Conservation (phyloP, 1,140 invertebrate genomes). For the Trypoxylus dichotomus region DNA sequence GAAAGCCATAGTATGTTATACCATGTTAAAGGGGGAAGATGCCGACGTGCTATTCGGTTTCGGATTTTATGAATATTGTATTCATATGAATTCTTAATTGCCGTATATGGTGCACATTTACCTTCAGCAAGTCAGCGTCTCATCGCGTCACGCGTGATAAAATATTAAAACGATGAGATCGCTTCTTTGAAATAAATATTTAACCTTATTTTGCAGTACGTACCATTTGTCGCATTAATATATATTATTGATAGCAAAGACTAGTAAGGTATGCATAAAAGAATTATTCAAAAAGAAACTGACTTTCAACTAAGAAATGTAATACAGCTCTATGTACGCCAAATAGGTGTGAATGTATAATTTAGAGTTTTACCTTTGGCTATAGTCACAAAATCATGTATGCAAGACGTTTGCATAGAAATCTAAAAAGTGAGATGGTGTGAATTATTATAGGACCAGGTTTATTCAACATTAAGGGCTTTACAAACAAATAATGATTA, state of each 20-base stretch:
- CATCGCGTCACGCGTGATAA: neutral
- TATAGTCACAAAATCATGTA: no score
- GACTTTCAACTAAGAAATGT: no score
- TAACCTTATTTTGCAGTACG: neutral
- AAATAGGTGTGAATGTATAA: no score
- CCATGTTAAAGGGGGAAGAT: neutral
- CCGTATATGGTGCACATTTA: neutral
- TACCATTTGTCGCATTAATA: neutral
- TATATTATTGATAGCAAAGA: neutral
- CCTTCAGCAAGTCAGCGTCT: neutral
- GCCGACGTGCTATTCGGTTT: conserved; percentile 7
- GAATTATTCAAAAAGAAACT: neutral
- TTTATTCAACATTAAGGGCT: no score
- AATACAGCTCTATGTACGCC: no score
- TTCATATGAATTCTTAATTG: conserved; percentile 25
- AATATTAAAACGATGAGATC: conserved; percentile 7
- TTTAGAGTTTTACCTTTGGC: no score
- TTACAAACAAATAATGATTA: no score
- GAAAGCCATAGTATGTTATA: neutral
- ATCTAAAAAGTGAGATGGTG: no score
- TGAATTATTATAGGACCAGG: no score
- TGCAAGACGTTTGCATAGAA: no score
- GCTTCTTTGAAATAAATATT: conserved; percentile 19
- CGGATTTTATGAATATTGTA: conserved; percentile 25
- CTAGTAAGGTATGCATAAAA: neutral